Conservation (phyloP, 2,113 vertebrate species). For the Boleophthalmus pectinirostris region DNA sequence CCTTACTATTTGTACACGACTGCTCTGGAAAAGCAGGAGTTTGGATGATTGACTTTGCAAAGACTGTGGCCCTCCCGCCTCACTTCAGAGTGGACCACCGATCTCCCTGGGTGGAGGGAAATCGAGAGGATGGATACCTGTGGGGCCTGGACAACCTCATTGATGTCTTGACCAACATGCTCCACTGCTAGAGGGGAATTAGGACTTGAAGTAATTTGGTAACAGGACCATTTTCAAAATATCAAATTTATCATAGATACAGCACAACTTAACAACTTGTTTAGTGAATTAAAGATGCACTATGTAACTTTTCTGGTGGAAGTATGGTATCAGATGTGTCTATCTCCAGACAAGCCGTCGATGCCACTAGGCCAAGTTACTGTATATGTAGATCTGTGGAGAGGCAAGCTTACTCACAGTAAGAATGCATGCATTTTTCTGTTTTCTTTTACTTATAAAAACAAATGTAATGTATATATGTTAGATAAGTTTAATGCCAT, state of each 20-base stretch:
- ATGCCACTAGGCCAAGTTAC: no score
- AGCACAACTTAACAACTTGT: neutral
- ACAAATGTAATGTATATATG: no score
- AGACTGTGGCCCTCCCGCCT: conserved; percentile 76
- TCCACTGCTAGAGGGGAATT: conserved; percentile 23
- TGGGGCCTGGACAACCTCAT: conserved; percentile 89
- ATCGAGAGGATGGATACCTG: conserved; percentile 86
- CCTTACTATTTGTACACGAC: conserved; percentile 86
- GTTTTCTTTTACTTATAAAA: no score
- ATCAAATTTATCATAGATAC: neutral
- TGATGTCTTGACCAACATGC: conserved; percentile 72
- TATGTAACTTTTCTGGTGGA: no score
- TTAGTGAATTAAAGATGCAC: neutral
- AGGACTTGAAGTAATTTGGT: conserved; percentile 3
- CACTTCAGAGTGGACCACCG: conserved; percentile 80
- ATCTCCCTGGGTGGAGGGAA: conserved; percentile 84
- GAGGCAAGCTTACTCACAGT: no score
- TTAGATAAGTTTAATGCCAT: no score
- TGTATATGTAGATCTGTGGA: no score
- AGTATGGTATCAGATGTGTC: no score
- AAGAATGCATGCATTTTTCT: neutral
- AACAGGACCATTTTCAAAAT: neutral
- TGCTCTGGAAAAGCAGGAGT: conserved; percentile 78
- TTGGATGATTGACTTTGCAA: conserved; percentile 93
- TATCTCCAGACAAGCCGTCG: no score